Percentiles rank a stretch among this genome's conserved stretches.
These are phyloP conservation scores for Torymus tubicola DNA, from an alignment of 2,888 invertebrate species.

Conservation along the genomic window DNA sequence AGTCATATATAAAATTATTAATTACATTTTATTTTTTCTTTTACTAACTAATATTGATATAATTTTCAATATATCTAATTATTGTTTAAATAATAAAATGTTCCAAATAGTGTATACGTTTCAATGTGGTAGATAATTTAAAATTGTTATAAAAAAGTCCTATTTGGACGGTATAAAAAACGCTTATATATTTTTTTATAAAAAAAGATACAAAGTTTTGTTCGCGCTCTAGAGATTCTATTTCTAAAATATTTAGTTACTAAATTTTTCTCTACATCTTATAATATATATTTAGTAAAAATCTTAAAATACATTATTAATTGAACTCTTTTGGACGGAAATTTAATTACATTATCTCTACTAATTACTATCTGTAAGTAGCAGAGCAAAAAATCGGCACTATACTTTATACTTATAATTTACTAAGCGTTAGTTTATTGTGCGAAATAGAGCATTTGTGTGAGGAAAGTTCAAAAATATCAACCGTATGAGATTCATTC, in stretches of 20 bases:
- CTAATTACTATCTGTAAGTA: slow-evolving; percentile 18
- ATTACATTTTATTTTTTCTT: too few relatives aligned
- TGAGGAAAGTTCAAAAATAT: not conserved
- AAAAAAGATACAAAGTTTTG: slow-evolving; percentile 36
- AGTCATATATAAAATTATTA: too few relatives aligned
- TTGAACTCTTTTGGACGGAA: slow-evolving; percentile 54
- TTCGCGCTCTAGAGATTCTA: slow-evolving; percentile 10
- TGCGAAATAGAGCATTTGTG: slow-evolving; percentile 30
- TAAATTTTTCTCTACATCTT: not conserved
- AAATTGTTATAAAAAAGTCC: slow-evolving; percentile 1
- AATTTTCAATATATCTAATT: too few relatives aligned
- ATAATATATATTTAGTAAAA: slow-evolving; percentile 25
- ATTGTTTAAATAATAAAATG: too few relatives aligned
- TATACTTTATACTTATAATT: slow-evolving; percentile 17
- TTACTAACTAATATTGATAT: too few relatives aligned
- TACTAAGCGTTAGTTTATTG: slow-evolving; percentile 8
- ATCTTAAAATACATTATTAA: slow-evolving; percentile 44
- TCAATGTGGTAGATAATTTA: not conserved
- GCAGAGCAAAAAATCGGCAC: not conserved
- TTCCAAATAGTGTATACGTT: too few relatives aligned
- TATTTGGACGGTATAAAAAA: slow-evolving; percentile 39
- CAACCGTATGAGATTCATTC: slow-evolving; percentile 6
- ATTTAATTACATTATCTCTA: slow-evolving; percentile 30
- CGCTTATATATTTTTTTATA: slow-evolving; percentile 10
- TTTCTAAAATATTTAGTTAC: slow-evolving; percentile 6